Evolutionary conservation across 1,140 invertebrate genomes (phyloP), one percentile per base, ranked within the genome.

Genomic region (Zaprionus kolodkinae): DNA sequence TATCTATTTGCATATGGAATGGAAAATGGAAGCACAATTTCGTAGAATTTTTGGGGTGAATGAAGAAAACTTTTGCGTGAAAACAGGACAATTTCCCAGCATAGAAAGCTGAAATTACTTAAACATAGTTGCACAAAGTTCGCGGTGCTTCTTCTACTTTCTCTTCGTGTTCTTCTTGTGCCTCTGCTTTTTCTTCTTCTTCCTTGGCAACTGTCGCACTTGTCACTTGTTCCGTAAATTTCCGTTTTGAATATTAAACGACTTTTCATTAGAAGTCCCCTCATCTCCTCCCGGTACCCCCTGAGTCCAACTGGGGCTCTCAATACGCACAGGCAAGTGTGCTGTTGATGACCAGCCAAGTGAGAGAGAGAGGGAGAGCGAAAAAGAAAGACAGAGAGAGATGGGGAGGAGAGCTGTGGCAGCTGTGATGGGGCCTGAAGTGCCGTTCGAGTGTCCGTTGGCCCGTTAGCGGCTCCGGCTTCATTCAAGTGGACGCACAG

Each of bases 241-340:
- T 73, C 50, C 65, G 50, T 68, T 72, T 73, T 73, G 71, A 74
- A 74, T 74, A 74, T 74, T 69, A 69, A 74, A 69, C 66, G 72
- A 69, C 48, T 61, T 69, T 74, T 74, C 65, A 74, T 72, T 72
- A 67, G 63, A 54, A 50, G 17, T 25, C 10, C 9, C 21, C 21
- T 21, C 21, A 21, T 48, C 17, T 5, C 38, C 0, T 13, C 38
- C 10, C 36, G n/a, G n/a, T n/a, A 10, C 12, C 27, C 38, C 12
- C 43, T 6, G 10, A n/a, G 27, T 36, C 27, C 27, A 30, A 55
- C 50, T 43, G 11, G 12, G 11, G 15, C 40, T n/a, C 40, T 15
- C 40, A 45, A 15, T 25, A 65, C 27, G 27, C 25, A 45, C 45
- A 15, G 40, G 45, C 45, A 50, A 50, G 45, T 25, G 17, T 50